Evolutionary conservation across 2,888 invertebrate genomes (phyloP), one percentile per base, ranked within the genome.

Genomic region (Dexiosoma caninum): DNA sequence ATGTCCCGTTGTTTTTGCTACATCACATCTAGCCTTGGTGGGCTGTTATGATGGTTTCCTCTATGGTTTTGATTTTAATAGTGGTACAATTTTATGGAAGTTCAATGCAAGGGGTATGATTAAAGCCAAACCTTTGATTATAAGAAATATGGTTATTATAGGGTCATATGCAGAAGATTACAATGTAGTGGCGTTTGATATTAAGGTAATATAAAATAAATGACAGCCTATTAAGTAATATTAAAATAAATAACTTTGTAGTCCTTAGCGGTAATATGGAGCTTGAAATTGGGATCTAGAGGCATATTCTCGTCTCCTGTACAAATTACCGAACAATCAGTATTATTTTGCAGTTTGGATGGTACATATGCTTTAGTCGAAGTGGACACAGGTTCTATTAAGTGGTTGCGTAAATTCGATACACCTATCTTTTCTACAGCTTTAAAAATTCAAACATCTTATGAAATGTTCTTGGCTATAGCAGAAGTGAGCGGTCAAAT

Each of bases 41-140:
- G 96, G 96, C 16, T 94, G 95, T 78, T 95, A 96, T 88, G 94
- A 96, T 89, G 94, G 95, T 5, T 91, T 91, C 12, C 87, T 97
- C 1, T 94, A 96, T 83, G 93, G 94, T 83, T 91, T 96, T 78
- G 86, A 89, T 53, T 91, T 92, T 76, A 86, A 88, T 42, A 89
- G 88, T 10, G 93, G 95, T 0, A 85, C 86, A 21, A 84, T 92
- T n/a, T 66, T 89, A 32, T 96, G 95, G 95, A 91, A 90, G 21
- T 90, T 91, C 49, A 88, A 92, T 70, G 89, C 93, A 2, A 86
- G 85, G 1, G 90, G 88, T 21, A 88, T 90, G 87, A 89, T 90
- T 14, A 90, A 90, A 69, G 85, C 88, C 3, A 87, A 86, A 67
- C 86, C 89, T 0, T 94, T 96, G 0, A 89, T 95, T 23, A 74